A percentile compares a stretch with the other conserved stretches of the same genome.
Conservation (phyloP, 2,888 invertebrate species). For the Tipula helvola region DNA sequence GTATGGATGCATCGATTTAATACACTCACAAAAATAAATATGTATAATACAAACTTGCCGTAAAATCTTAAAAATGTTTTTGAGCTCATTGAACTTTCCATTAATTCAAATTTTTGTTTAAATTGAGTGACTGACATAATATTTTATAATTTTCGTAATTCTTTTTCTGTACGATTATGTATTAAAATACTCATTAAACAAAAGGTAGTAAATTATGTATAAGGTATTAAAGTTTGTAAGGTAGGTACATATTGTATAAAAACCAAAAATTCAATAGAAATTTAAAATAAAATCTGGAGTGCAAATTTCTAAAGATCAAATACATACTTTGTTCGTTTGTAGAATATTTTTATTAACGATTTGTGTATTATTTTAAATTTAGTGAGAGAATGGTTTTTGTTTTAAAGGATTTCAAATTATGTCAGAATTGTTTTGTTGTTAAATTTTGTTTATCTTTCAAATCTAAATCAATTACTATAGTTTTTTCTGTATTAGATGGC, state of each 20-base stretch:
- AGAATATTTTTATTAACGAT: neutral
- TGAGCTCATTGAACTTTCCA: neutral
- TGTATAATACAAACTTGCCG: too few species aligned
- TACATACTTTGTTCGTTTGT: neutral
- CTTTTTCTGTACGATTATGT: neutral
- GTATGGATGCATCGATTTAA: too few species aligned
- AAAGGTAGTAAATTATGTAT: neutral
- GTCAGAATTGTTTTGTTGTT: neutral
- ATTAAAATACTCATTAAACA: neutral
- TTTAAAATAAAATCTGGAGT: neutral
- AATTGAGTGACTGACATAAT: neutral
- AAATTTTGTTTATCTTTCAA: too few species aligned
- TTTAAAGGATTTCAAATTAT: neutral
- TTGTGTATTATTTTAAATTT: neutral
- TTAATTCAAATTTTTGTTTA: neutral
- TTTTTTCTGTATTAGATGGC: too few species aligned
- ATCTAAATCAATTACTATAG: neutral
- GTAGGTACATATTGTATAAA: neutral
- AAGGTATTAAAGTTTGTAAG: neutral
- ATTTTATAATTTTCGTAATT: neutral
- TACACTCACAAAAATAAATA: too few species aligned
- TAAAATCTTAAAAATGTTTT: neutral
- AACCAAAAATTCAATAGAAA: neutral
- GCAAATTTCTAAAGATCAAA: neutral
- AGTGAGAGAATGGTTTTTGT: neutral